phyloP scores from a whole-genome alignment of 2,888 invertebrate species.

The Trachelus troglodyta region DNA sequence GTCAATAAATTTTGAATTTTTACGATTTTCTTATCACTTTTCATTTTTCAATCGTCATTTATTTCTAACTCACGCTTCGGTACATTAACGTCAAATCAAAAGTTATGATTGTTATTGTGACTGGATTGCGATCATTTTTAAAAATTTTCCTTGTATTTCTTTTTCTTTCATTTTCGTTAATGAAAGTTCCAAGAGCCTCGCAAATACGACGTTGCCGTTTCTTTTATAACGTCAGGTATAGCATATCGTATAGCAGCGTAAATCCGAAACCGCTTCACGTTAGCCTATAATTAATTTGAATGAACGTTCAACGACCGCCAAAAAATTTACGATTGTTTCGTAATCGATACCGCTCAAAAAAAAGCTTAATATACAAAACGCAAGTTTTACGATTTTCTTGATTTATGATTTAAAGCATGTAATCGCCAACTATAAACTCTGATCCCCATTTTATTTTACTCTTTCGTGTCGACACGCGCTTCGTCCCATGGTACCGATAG shows the following conservation, averaged over 20 bases:
- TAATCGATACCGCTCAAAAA: background rate
- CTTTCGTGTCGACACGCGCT: conserved; percentile 53
- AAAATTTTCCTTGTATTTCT: background rate
- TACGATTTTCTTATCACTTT: background rate
- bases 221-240: background rate
- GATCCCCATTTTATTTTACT: conserved; percentile 48
- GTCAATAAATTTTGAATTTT: background rate
- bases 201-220: background rate
- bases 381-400: conserved; percentile 38
- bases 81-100: background rate
- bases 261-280: background rate
- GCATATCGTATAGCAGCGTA: background rate
- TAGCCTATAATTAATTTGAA: background rate
- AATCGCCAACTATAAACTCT: conserved; percentile 33
- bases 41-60: background rate
- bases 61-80: background rate
- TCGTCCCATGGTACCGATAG: conserved; percentile 48
- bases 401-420: conserved; percentile 53
- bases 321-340: background rate
- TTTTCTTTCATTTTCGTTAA: background rate
- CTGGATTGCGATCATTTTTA: too few species aligned
- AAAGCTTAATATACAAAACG: background rate
- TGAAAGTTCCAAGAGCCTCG: background rate
- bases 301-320: background rate
- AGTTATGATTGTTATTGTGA: too few species aligned